Evolutionary conservation across 2,113 vertebrate genomes (phyloP).

Genomic region (Merops nubicus): DNA sequence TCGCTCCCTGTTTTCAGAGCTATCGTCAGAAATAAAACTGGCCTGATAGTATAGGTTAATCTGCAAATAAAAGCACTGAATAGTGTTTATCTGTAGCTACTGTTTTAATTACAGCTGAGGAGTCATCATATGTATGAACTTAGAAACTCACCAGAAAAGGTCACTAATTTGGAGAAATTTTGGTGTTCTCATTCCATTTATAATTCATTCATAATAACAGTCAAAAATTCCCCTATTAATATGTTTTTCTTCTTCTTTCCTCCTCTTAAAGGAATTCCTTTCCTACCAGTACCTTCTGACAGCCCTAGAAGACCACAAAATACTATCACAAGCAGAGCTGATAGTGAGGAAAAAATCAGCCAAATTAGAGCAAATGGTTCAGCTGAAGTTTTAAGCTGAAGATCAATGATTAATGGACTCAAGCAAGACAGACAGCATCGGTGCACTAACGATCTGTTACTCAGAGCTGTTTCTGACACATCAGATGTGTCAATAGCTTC

Average conservation of each 20-base stretch:
- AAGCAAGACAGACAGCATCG: background rate
- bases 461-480: background rate
- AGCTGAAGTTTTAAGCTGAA: conserved; percentile 9
- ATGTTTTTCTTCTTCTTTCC: background rate
- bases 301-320: background rate
- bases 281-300: background rate
- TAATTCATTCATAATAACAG: background rate
- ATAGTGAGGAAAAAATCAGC: background rate
- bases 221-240: background rate
- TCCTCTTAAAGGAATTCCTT: background rate
- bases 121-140: background rate
- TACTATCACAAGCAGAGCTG: background rate
- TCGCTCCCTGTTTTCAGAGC: background rate
- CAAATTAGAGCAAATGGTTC: background rate
- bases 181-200: background rate
- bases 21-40: background rate
- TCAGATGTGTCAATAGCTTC: background rate
- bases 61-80: background rate
- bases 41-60: background rate
- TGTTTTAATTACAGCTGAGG: background rate
- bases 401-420: background rate
- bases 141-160: background rate
- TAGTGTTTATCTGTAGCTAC: background rate
- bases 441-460: background rate
- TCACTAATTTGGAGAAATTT: background rate